Conservation (phyloP, 2,888 invertebrate species). For the Vannuccia rotundouncinata region DNA sequence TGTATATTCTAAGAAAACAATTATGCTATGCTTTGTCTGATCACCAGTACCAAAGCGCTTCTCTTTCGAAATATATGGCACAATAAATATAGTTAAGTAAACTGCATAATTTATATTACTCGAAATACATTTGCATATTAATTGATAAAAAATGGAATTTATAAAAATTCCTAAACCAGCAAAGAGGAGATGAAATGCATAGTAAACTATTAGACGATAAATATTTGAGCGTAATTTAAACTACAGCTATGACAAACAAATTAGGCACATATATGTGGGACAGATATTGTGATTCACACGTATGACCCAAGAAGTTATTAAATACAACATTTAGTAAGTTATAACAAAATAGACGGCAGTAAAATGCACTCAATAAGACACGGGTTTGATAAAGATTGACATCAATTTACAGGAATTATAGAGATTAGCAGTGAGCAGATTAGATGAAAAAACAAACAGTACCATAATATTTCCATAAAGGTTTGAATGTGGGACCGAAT, state of each 20-base stretch:
- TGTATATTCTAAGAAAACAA: not conserved
- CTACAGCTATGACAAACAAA: not conserved
- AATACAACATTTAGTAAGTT: not conserved
- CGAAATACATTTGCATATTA: not conserved
- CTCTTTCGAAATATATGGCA: not conserved
- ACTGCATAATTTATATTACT: not conserved
- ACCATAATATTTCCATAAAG: not conserved
- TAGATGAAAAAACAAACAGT: not conserved
- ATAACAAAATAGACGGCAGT: constrained; percentile 24
- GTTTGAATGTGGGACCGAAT: not conserved
- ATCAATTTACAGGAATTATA: not conserved
- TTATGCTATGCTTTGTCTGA: constrained; percentile 10
- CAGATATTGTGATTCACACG: not conserved
- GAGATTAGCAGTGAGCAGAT: not conserved
- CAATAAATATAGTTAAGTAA: not conserved
- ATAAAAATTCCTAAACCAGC: not conserved
- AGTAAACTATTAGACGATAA: not conserved
- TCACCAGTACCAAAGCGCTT: not conserved
- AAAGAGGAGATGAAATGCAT: constrained; percentile 7
- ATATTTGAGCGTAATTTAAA: not conserved
- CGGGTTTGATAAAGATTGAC: not conserved
- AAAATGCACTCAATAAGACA: constrained; percentile 15
- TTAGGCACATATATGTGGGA: constrained; percentile 4
- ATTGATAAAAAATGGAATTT: not conserved
- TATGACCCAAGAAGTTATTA: not conserved